Percentiles rank a stretch among this genome's conserved stretches.
Conservation (phyloP, 2,113 vertebrate genomes). For the Eupsittula cactorum region DNA sequence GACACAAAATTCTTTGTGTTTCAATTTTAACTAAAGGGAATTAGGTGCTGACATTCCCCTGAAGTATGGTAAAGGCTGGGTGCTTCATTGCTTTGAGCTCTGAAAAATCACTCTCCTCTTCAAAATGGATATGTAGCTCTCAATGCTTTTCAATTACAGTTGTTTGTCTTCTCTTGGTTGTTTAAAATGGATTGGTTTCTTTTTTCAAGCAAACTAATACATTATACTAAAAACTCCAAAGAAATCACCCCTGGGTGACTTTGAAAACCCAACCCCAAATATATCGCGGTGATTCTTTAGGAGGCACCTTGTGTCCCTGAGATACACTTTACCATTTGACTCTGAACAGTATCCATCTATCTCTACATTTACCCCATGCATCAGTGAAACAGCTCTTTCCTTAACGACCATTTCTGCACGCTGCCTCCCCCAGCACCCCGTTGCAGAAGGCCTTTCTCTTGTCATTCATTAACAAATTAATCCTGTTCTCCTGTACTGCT, state of each 20-base stretch:
- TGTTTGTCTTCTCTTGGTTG: background rate
- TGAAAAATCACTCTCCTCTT: background rate
- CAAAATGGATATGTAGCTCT: background rate
- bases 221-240: background rate
- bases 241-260: slow-evolving; percentile 22
- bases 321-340: background rate
- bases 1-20: background rate
- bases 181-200: background rate
- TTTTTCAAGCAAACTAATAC: background rate
- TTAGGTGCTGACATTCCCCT: background rate
- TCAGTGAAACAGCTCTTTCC: background rate
- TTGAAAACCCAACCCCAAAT: slow-evolving; percentile 19
- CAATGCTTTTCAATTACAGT: background rate
- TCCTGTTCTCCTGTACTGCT: background rate
- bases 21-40: background rate
- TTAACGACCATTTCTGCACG: background rate
- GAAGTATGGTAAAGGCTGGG: background rate
- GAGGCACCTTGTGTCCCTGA: background rate
- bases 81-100: background rate
- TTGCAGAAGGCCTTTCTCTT: background rate
- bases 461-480: slow-evolving; percentile 30
- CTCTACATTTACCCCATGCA: background rate
- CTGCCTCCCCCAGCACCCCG: background rate
- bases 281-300: background rate
- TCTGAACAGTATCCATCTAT: background rate